These are phyloP conservation scores for Drosophila merina DNA, from an alignment of 2,888 invertebrate genomes.

Conservation along the genomic window DNA sequence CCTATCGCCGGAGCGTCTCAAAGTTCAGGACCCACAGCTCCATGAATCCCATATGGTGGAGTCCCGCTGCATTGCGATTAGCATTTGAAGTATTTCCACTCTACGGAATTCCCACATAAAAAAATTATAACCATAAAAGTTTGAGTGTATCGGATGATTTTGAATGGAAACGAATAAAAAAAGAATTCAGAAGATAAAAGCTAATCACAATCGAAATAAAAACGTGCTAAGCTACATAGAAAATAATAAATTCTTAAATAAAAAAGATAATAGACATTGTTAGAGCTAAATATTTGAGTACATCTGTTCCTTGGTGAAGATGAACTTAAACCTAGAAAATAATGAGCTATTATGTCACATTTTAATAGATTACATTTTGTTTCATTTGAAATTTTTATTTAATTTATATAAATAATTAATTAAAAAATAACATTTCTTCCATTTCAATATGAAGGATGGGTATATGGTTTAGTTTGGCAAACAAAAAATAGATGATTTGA, in stretches of 20 bases:
- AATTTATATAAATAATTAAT: background rate
- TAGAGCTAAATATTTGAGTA: no score
- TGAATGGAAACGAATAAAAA: background rate
- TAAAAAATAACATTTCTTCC: background rate
- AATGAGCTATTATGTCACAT: no score
- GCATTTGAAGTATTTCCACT: slow-evolving; percentile 9
- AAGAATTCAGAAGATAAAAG: background rate
- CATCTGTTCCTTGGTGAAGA: no score
- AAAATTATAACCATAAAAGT: background rate
- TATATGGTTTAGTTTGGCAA: background rate
- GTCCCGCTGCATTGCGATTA: slow-evolving; percentile 5
- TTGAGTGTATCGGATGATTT: slow-evolving; percentile 1
- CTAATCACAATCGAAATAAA: background rate
- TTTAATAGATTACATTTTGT: no score
- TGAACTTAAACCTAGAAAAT: no score
- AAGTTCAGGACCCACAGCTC: slow-evolving; percentile 3
- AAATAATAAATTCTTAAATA: no score
- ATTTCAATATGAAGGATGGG: background rate
- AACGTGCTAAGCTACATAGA: background rate
- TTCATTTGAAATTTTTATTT: background rate
- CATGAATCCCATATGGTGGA: slow-evolving; percentile 23
- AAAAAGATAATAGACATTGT: no score
- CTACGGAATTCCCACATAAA: slow-evolving; percentile 9
- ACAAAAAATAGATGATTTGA: background rate
- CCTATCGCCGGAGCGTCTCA: slow-evolving; percentile 5